A percentile compares a stretch with the other conserved stretches of the same genome.
Conservation (phyloP, 2,113 vertebrate species). For the Prochilodus magdalenae region DNA sequence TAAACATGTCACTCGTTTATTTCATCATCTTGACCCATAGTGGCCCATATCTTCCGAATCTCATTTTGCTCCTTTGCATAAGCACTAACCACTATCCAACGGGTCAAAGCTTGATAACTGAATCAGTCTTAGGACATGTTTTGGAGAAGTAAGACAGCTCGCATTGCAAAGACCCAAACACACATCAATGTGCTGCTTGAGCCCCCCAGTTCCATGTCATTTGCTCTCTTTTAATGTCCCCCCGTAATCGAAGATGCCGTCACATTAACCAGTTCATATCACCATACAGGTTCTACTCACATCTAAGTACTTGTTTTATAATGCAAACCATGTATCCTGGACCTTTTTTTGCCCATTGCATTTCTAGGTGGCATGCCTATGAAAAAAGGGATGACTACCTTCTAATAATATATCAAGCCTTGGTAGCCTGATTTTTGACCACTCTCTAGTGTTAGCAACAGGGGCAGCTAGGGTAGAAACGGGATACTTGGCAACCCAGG, state of each 20-base stretch:
- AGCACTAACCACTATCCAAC: constrained; percentile 46
- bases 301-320: constrained; percentile 14
- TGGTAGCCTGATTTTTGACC: constrained; percentile 19
- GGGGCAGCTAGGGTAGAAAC: constrained; percentile 4
- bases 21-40: constrained; percentile 2
- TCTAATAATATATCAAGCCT: constrained; percentile 15
- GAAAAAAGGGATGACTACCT: constrained; percentile 16
- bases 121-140: neutral
- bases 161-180: neutral
- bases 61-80: constrained; percentile 65
- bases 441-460: constrained; percentile 5
- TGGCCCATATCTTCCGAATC: constrained; percentile 34
- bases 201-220: neutral
- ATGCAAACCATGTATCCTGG: constrained; percentile 35
- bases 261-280: constrained; percentile 9
- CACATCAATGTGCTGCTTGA: constrained; percentile 32
- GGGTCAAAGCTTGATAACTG: constrained; percentile 42
- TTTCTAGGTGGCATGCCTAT: constrained; percentile 58
- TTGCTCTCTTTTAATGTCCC: neutral
- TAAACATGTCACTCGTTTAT: constrained; percentile 15
- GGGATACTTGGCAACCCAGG: constrained; percentile 5
- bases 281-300: neutral
- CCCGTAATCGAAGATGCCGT: neutral
- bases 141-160: neutral
- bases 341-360: constrained; percentile 27